Conservation (phyloP, 2,113 vertebrate genomes). For the Asarcornis scutulata region DNA sequence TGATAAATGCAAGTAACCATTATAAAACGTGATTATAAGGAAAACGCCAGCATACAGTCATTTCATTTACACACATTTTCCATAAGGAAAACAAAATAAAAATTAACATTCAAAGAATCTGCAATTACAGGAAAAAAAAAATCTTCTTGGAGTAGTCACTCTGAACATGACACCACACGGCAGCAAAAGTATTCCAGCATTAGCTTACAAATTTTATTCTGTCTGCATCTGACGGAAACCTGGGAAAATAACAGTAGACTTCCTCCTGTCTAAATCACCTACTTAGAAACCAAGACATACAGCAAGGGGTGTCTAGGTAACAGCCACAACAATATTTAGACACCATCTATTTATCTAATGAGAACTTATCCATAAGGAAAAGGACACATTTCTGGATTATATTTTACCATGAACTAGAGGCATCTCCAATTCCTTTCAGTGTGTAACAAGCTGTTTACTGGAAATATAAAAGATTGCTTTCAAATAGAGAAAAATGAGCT, state of each 20-base stretch:
- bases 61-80: background rate
- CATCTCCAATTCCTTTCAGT: background rate
- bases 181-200: rapidly evolving
- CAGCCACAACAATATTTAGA: background rate
- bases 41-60: background rate
- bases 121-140: background rate
- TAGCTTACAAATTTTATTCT: background rate
- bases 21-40: background rate
- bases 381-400: background rate
- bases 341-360: background rate
- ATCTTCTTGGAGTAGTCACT: background rate
- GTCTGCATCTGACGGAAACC: background rate
- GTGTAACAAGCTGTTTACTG: background rate
- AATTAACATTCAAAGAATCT: background rate
- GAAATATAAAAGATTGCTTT: background rate
- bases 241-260: background rate
- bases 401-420: background rate
- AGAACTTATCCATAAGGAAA: background rate
- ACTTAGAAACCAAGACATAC: background rate
- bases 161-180: background rate
- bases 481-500: background rate
- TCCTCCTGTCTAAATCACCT: background rate
- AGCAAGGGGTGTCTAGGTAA: background rate
- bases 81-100: background rate
- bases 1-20: background rate